Evolutionary conservation across 1,140 invertebrate genomes (phyloP), one percentile per base, ranked within the genome.

Genomic region (Dendrolimus punctatus): DNA sequence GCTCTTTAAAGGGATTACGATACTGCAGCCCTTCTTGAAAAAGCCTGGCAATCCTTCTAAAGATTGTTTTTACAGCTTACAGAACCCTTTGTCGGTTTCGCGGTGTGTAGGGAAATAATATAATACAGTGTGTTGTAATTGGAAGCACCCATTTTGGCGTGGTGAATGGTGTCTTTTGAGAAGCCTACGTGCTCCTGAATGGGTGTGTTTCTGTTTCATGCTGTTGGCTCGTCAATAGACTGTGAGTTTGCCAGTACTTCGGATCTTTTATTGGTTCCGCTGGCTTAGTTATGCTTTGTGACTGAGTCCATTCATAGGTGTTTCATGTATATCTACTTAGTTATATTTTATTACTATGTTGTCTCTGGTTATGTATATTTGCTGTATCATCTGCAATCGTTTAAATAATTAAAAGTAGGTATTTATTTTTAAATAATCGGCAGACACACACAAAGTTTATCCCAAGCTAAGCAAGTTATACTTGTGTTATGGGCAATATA

Each of bases 1-100:
- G 74, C 58, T 62, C 66, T 72, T 76, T 80, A 71, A 71, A 69
- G 68, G 82, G 82, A 82, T 85, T 85, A 82, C 58, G 62, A 23
- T 23, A 23, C 23, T 23, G 23, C 23, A 23, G 23, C 23, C 23
- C 23, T 73, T 71, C 53, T 60, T 64, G 49, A 57, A 56, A 36
- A 40, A 8, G 9, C 59, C 59, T 50, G 58, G 60, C 68, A 70
- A 66, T 59, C 72, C 77, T 76, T 73, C 58, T 60, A 6, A 7
- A 63, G 73, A 77, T 85, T 85, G 80, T 85, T 85, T 85, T 84
- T 85, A 85, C 82, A 85, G 82, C 80, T 76, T 80, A 71, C 61
- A 49, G 56, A 71, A 71, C 68, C 73, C 74, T 85, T 85, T 83
- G 78, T 82, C 80, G 80, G 76, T 68, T 76, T 50, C 67, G 63